A percentile compares a stretch with the other conserved stretches of the same genome.
Evolutionary conservation across 2,888 invertebrate species (phyloP).

Genomic region (Ecdyonurus torrentis): DNA sequence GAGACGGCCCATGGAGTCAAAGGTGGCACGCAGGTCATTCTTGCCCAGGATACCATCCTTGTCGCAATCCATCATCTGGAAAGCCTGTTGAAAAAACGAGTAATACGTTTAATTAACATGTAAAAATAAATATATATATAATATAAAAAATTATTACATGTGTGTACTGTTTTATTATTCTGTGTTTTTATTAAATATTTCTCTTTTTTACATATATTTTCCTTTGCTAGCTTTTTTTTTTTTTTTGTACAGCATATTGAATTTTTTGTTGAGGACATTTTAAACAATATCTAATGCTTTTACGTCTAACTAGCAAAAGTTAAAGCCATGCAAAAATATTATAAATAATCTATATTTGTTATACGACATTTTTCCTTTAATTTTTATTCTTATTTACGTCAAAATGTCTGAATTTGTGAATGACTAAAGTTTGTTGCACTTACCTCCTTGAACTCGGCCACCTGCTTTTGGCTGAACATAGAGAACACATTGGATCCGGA

Average conservation of each 20-base stretch:
- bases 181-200: no score
- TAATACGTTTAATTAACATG: not conserved
- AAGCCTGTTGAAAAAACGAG: constrained; percentile 41
- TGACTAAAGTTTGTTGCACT: constrained; percentile 16
- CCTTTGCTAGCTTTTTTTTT: no score
- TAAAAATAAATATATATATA: not conserved
- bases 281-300: no score
- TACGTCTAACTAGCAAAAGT: no score
- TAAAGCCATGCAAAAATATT: not conserved
- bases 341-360: not conserved
- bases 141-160: no score
- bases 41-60: constrained; percentile 77
- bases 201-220: no score
- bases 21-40: constrained; percentile 78
- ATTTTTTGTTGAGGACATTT: no score
- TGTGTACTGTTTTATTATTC: no score
- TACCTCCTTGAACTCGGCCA: constrained; percentile 91
- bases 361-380: not conserved
- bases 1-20: constrained; percentile 81
- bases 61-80: constrained; percentile 91
- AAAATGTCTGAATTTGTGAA: no score
- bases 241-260: no score
- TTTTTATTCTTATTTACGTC: constrained; percentile 3
- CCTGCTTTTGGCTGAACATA: constrained; percentile 92
- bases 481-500: constrained; percentile 92